Percentiles rank a stretch among this genome's conserved stretches.
Evolutionary conservation across 2,113 vertebrate genomes (phyloP).

Genomic region (Dicrurus megarhynchus): DNA sequence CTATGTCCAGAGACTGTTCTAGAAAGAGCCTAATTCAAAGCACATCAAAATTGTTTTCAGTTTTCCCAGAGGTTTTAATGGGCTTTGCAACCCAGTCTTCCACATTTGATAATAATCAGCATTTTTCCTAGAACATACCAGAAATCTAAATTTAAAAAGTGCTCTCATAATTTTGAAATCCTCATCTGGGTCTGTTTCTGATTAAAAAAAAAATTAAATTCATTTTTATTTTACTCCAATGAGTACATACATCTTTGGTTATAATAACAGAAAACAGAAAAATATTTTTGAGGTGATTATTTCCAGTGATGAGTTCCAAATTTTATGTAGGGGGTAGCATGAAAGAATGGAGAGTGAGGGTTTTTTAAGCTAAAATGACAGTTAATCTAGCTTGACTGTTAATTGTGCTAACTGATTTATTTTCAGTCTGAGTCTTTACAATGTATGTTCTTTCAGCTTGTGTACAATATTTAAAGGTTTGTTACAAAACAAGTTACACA

Average conservation of each 20-base stretch:
- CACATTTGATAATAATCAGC: slow-evolving; percentile 51
- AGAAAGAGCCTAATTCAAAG: slow-evolving; percentile 20
- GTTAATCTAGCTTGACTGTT: background rate
- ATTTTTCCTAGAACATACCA: slow-evolving; percentile 23
- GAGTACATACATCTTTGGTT: slow-evolving; percentile 13
- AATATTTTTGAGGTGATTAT: slow-evolving; percentile 36
- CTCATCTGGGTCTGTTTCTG: slow-evolving; percentile 38
- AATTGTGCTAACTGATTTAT: background rate
- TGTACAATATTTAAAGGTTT: background rate
- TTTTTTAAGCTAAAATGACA: background rate
- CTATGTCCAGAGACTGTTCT: background rate
- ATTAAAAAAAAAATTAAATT: background rate
- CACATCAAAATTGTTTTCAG: background rate
- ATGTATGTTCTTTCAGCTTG: background rate
- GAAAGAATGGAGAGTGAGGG: background rate
- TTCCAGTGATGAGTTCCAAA: slow-evolving; percentile 30
- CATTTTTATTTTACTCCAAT: slow-evolving; percentile 21
- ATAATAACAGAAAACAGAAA: slow-evolving; percentile 33
- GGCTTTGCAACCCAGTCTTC: background rate
- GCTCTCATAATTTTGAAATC: slow-evolving; percentile 38
- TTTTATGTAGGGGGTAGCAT: background rate
- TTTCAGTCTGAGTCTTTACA: background rate
- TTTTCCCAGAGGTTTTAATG: slow-evolving; percentile 22
- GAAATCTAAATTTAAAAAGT: slow-evolving; percentile 5
- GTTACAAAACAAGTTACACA: background rate